phyloP scores from a whole-genome alignment of 2,797 vertebrate species.

The Falco berigora region DNA sequence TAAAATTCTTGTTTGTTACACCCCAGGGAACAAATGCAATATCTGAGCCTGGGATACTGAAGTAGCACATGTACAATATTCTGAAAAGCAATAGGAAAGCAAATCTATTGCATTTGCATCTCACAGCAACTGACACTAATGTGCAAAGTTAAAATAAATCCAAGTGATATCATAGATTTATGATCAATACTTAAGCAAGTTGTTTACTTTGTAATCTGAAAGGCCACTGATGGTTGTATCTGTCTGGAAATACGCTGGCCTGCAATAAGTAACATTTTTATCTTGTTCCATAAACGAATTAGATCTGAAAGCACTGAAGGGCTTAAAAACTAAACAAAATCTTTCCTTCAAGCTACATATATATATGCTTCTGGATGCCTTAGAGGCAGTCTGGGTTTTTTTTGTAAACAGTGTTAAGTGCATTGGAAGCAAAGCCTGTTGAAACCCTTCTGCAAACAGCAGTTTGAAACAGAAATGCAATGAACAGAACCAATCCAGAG shows the following conservation, averaged over 20 bases:
- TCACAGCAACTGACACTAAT: neutral
- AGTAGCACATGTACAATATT: neutral
- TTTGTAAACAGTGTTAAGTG: neutral
- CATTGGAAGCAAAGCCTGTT: neutral
- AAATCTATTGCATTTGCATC: neutral
- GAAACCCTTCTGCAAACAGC: neutral
- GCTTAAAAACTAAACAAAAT: neutral
- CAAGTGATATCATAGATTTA: neutral
- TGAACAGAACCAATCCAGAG: neutral
- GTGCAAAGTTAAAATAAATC: neutral
- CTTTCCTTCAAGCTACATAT: neutral
- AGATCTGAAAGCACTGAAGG: neutral
- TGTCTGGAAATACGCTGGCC: neutral
- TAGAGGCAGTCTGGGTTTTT: neutral
- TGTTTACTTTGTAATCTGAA: neutral
- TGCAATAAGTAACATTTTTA: neutral
- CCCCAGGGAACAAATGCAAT: neutral
- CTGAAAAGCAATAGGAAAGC: neutral
- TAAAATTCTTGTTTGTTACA: slow-evolving; percentile 11
- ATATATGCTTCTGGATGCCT: neutral
- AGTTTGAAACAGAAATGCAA: neutral
- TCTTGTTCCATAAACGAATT: neutral
- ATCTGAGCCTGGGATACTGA: neutral
- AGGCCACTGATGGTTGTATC: neutral
- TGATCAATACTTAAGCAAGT: neutral